Evolutionary conservation across 2,888 invertebrate genomes (phyloP), one percentile per base, ranked within the genome.

Genomic region (Callinectes sapidus): DNA sequence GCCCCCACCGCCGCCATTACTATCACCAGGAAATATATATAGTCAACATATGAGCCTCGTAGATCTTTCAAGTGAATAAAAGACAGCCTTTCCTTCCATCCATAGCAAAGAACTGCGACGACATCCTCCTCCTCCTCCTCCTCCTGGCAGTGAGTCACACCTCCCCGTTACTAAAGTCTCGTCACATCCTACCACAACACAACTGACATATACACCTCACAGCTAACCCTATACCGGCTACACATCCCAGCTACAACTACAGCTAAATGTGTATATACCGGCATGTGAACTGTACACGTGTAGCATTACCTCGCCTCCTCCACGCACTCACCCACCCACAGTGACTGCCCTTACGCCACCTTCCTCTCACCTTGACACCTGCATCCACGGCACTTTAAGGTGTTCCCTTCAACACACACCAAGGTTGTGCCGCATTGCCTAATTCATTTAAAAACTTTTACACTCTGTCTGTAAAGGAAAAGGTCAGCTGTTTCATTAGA

Each of bases 401-500:
- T 13, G 81, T 35, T 35, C 81, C 81, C 81, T 35, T 81, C 35
- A 35, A 18, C 81, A 81, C 81, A 35, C 35, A 14, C 71, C 8
- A n/a, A 35, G 35, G 81, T 35, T 81, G 81, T 81, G 81, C 81
- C 35, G 35, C 81, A 81, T 71, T 71, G 71, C 71, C 71, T 71
- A 71, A 71, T 71, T 71, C 71, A 71, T 71, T 71, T 71, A 23
- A 71, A 71, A 35, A 81, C 35, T 81, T 81, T 81, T 35, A 35
- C 81, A 32, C 81, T 35, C 32, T 13, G 35, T 81, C 35, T 81
- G 35, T 32, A 18, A 81, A 81, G 81, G 81, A 81, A 35, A 81
- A 81, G 81, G 81, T 32, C 35, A 81, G 35, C 35, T 35, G 81
- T 35, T 81, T 81, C 81, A 81, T 81, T 81, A 81, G 81, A 81